Conservation (phyloP, 2,888 invertebrate genomes). For the Neria commutata region DNA sequence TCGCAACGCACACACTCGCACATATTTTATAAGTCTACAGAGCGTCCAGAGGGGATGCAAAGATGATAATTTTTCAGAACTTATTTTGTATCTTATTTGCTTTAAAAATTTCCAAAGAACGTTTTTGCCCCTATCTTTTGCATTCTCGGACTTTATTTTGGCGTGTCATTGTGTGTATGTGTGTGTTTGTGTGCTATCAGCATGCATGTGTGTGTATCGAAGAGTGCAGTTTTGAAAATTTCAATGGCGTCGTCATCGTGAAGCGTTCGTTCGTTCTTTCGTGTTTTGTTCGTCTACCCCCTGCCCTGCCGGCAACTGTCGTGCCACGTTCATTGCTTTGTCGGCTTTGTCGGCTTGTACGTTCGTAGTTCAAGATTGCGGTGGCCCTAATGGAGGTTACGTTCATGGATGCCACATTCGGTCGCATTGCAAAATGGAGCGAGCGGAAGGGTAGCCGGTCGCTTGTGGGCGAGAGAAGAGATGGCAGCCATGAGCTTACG, state of each 20-base stretch:
- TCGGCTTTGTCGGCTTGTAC: too few relatives aligned
- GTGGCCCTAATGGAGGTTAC: constrained; percentile 59
- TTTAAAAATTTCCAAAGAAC: too few relatives aligned
- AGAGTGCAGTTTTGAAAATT: constrained; percentile 18
- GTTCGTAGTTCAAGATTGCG: constrained; percentile 55
- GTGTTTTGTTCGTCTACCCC: not conserved
- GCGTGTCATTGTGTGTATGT: too few relatives aligned
- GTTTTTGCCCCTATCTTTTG: too few relatives aligned
- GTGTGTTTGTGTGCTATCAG: not conserved
- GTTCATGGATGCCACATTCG: constrained; percentile 46
- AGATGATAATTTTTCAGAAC: too few relatives aligned
- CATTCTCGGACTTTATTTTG: too few relatives aligned
- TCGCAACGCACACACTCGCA: too few relatives aligned
- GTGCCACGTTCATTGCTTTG: not conserved
- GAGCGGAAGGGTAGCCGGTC: not conserved
- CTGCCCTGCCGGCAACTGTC: not conserved
- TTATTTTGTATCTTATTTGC: too few relatives aligned
- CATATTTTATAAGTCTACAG: too few relatives aligned
- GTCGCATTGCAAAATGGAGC: not conserved
- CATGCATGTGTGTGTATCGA: constrained; percentile 1
- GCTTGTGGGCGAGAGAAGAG: not conserved
- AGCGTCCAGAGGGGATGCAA: too few relatives aligned
- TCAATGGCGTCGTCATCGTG: constrained; percentile 42
- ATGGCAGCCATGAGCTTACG: too few relatives aligned
- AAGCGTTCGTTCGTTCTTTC: constrained; percentile 3